These are phyloP conservation scores for Polyergus mexicanus DNA, from an alignment of 1,140 invertebrate species.

Conservation along the genomic window DNA sequence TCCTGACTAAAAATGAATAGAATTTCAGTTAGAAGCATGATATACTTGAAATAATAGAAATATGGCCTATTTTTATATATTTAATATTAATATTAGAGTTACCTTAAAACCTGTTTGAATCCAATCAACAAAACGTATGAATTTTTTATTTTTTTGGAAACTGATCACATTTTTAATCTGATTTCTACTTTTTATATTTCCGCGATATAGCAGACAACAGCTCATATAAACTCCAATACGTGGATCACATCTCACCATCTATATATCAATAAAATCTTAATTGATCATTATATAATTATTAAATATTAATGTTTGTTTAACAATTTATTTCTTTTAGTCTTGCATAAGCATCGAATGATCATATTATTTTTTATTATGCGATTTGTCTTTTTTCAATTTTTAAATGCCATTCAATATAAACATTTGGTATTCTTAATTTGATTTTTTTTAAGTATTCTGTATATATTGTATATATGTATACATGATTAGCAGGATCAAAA, in stretches of 20 bases:
- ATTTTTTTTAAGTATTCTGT: no score
- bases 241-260: slow-evolving; percentile 89
- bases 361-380: no score
- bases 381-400: no score
- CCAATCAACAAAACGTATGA: slow-evolving; percentile 92
- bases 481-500: slow-evolving; percentile 87
- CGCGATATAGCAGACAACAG: slow-evolving; percentile 90
- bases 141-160: slow-evolving; percentile 89
- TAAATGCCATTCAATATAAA: no score
- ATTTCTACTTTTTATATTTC: slow-evolving; percentile 67
- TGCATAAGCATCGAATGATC: no score
- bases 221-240: slow-evolving; percentile 88
- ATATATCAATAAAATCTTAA: slow-evolving; percentile 70
- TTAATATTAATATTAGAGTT: slow-evolving; percentile 34
- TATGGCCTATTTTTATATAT: neutral
- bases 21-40: neutral
- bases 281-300: neutral
- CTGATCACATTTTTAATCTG: slow-evolving; percentile 91
- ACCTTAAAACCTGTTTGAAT: slow-evolving; percentile 91
- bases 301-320: no score
- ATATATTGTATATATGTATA: slow-evolving; percentile 23
- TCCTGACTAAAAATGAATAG: slow-evolving; percentile 84
- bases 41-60: no score
- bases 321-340: no score
- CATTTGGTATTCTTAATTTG: no score